Evolutionary conservation across 2,797 vertebrate genomes (phyloP).

Genomic region (Acipenser transmontanus): DNA sequence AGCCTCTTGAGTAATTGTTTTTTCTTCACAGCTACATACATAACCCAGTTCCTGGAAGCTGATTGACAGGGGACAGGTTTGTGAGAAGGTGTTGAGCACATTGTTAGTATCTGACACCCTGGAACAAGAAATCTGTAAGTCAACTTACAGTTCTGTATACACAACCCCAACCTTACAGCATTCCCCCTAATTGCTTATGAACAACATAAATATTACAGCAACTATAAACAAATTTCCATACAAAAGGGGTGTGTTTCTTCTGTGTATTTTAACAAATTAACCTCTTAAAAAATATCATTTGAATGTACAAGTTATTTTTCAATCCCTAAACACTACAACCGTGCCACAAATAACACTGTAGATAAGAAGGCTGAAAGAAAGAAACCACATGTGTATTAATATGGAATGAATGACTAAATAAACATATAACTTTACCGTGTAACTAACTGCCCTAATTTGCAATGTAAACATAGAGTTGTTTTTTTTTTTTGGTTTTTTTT

Average conservation of each 20-base stretch:
- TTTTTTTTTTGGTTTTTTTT: slow-evolving; percentile 15
- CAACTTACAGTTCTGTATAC: not conserved
- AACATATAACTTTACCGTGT: slow-evolving; percentile 38
- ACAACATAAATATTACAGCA: too few species aligned
- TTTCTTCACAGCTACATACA: too few species aligned
- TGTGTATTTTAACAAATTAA: too few species aligned
- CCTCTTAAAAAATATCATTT: too few species aligned
- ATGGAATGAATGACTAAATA: slow-evolving; percentile 35
- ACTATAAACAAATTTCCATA: too few species aligned
- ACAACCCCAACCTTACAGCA: not conserved
- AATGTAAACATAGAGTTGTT: slow-evolving; percentile 54
- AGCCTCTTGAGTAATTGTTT: too few species aligned
- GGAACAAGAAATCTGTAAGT: not conserved
- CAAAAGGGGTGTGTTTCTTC: too few species aligned
- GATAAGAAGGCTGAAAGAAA: slow-evolving; percentile 32
- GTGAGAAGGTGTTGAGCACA: slow-evolving; percentile 30
- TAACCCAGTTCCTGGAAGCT: slow-evolving; percentile 13
- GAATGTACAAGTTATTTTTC: not conserved
- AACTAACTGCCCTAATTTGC: slow-evolving; percentile 59
- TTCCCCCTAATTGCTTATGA: too few species aligned
- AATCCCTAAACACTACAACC: not conserved
- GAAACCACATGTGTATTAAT: slow-evolving; percentile 50
- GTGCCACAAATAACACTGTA: slow-evolving; percentile 29
- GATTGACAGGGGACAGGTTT: slow-evolving; percentile 44
- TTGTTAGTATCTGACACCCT: slow-evolving; percentile 36